Evolutionary conservation across 2,797 vertebrate species (phyloP), one percentile per base, ranked within the genome.

Genomic region (Heterohyrax brucei): DNA sequence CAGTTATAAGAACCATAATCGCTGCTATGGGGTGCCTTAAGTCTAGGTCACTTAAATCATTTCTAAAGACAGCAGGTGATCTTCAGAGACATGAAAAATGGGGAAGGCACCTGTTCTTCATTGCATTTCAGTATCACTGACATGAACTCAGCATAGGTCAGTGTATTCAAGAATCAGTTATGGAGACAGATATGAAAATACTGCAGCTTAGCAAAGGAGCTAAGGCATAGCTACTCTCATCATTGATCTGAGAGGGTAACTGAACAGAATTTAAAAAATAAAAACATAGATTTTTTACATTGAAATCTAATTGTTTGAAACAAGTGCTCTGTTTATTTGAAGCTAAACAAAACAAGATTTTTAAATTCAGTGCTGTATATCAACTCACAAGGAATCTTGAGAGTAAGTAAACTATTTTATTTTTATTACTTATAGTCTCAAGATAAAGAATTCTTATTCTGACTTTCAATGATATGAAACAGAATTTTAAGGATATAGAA

Each of bases 51-150:
- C 87, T 97, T 96, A 97, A 97, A 97, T 98, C 95, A 90, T 97
- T 97, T 98, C 93, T 98, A 95, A 98, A 97, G 95, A 96, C 81
- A 98, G 95, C 96, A 97, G 96, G 97, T 97, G 93, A 93, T 97
- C 96, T 98, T 97, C 93, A 96, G 95, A 56, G 96, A 93, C 70
- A 90, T 83, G 91, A 76, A 96, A 87, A 83, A 98, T 97, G 96
- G 96, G 94, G 93, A 98, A 95, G 95, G 81, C 94, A 98, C 96
- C 81, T 98, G 96, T 97, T 98, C 92, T 97, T 97, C 94, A 93
- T 92, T 96, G 87, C 84, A 86, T 96, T 73, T 97, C 86, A 94
- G 75, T 39, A 78, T 95, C 83, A 95, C 72, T 33, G 94, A 90
- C 72, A 87, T 77, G 94, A 91, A 76, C 72, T 96, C 86, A 93